Conservation (phyloP, 64 coral and sea anemone genomes). For the Pocillopora verrucosa region DNA sequence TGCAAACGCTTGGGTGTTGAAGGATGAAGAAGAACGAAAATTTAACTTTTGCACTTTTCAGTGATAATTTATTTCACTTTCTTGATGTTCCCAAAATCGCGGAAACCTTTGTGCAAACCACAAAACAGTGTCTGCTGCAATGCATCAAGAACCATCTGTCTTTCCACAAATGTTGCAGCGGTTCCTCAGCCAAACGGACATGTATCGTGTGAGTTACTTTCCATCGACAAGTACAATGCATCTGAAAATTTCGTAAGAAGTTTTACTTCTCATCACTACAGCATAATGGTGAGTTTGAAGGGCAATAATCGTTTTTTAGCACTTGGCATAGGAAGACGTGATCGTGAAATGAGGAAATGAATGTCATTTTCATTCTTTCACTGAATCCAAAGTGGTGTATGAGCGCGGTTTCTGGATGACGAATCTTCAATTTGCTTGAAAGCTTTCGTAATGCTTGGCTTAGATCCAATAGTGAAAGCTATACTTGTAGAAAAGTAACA, state of each 20-base stretch:
- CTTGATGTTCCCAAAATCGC: neutral
- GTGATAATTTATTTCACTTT: neutral
- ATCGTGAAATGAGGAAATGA: no score
- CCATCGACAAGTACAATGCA: conserved; percentile 28
- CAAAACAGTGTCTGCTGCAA: neutral
- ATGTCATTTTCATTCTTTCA: no score
- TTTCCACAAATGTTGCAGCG: conserved; percentile 25
- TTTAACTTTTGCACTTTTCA: neutral
- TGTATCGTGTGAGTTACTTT: conserved; percentile 2
- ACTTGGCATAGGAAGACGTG: neutral
- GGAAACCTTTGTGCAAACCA: neutral
- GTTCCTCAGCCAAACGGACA: neutral
- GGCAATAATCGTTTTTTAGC: neutral
- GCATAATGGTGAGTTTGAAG: conserved; percentile 5
- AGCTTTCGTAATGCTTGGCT: no score
- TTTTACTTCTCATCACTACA: conserved; percentile 16
- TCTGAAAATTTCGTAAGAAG: conserved; percentile 12
- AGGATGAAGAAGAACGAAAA: neutral
- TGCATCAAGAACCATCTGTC: conserved; percentile 10
- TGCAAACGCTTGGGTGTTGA: neutral
- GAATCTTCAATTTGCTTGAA: no score
- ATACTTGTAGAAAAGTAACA: no score
- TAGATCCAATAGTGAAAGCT: no score
- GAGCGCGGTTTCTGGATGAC: no score
- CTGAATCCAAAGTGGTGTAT: no score